Percentiles rank a stretch among this genome's conserved stretches.
Evolutionary conservation across 2,113 vertebrate species (phyloP).

Genomic region (Heliornis fulica): DNA sequence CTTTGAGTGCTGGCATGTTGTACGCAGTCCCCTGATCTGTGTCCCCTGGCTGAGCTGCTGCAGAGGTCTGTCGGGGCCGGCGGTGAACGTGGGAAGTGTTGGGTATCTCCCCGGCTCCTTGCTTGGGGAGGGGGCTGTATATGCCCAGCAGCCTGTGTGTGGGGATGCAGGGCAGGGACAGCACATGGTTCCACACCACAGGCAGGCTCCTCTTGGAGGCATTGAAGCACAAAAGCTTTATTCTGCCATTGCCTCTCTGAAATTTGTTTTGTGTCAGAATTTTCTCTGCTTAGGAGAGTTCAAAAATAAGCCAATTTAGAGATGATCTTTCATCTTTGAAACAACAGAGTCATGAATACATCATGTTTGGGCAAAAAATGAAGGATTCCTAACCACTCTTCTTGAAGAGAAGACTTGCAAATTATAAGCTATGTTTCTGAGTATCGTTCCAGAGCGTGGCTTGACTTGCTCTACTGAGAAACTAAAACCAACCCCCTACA

Average conservation of each 20-base stretch:
- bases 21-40: neutral
- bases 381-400: neutral
- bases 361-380: neutral
- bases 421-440: neutral
- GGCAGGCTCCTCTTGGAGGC: neutral
- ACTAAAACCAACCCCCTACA: neutral
- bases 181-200: neutral
- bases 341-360: neutral
- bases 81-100: rapidly evolving
- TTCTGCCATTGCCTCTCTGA: neutral
- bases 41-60: neutral
- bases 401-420: neutral
- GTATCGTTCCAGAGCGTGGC: neutral
- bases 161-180: neutral
- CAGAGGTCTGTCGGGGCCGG: neutral
- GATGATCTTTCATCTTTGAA: neutral
- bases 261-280: neutral
- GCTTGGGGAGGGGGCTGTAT: too few species aligned
- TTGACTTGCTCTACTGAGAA: neutral
- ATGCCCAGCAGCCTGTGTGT: rapidly evolving
- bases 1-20: neutral
- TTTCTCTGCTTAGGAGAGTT: neutral
- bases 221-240: neutral
- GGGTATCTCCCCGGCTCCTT: neutral
- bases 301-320: neutral